Base-by-base conservation (phyloP, 2,113 vertebrate species). In the Indicator maculatus region DNA sequence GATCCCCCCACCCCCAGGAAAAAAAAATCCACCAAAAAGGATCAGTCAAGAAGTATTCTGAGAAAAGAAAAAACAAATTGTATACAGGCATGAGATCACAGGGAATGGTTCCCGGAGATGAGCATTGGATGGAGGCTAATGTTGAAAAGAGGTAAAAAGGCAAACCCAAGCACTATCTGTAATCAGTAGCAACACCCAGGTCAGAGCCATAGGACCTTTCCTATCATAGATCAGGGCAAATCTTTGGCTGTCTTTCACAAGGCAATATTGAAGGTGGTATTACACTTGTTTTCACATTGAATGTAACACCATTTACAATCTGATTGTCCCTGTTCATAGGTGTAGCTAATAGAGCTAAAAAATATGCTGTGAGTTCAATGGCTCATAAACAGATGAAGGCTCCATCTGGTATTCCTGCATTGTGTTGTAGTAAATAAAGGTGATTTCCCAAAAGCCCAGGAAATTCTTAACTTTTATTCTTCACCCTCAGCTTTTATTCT, bases 311-410 rank as follows among this genome's bases (percentile, higher is more conserved):
- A 56, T 85, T 93, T 82, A n/a, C 83, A 83, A 86, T 79, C 13
- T 93, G 67, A 83, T 77, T 63, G 11, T 44, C 59, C 28, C 36
- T 85, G 31, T 50, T 87, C 61, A 27, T 88, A 44, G 33, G 27
- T 2, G 1, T 65, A 71, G 44, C 45, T 90, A 94, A 85, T 24
- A 73, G 86, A 85, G 56, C 82, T 93, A 82, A 96, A 93, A 94
- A 39, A 64, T 23, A 1, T 85, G 71, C 67, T 64, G 28, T 80
- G 41, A 84, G 36, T 76, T 93, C 71, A 91, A 30, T 56, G 59
- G 78, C 31, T 94, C 64, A 16, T 69, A n/a, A 79, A 85, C 9
- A 33, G 55, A 59, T 76, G 82, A 70, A 87, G 76, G 36, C 56
- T 87, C 82, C 71, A 70, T 70, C 91, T 90, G 86, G 30, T n/a